These are phyloP conservation scores for Drosophila erecta DNA, from an alignment of 1,140 invertebrate genomes.

Conservation along the genomic window DNA sequence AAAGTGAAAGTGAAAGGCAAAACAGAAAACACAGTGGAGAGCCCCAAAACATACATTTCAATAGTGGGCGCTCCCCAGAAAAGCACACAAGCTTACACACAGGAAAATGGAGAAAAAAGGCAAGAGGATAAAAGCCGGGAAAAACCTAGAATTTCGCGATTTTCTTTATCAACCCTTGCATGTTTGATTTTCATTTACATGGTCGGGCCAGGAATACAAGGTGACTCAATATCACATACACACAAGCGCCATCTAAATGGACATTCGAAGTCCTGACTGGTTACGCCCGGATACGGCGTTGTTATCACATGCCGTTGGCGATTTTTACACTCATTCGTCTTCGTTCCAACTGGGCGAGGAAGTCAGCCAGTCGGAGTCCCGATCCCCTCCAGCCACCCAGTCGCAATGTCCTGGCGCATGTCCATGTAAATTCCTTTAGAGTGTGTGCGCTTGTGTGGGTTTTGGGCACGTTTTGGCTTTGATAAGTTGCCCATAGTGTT, in stretches of 20 bases:
- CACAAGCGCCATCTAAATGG: slow-evolving; percentile 60
- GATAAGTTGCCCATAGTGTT: slow-evolving; percentile 61
- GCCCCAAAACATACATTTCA: slow-evolving; percentile 77
- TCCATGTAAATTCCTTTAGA: slow-evolving; percentile 70
- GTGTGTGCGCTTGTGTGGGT: slow-evolving; percentile 48
- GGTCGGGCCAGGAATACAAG: slow-evolving; percentile 77
- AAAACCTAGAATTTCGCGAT: slow-evolving; percentile 70
- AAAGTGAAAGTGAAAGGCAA: slow-evolving; percentile 32
- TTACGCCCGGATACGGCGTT: slow-evolving; percentile 56
- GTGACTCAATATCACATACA: slow-evolving; percentile 67
- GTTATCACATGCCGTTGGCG: slow-evolving; percentile 80
- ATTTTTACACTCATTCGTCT: slow-evolving; percentile 83
- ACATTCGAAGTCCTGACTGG: slow-evolving; percentile 75
- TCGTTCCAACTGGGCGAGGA: slow-evolving; percentile 79
- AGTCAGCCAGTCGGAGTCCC: slow-evolving; percentile 43
- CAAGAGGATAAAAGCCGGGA: slow-evolving; percentile 18
- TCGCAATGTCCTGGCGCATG: slow-evolving; percentile 11
- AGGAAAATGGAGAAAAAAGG: neutral
- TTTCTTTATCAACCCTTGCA: slow-evolving; percentile 84
- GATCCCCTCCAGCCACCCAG: neutral
- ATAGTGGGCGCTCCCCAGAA: slow-evolving; percentile 66
- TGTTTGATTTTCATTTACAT: slow-evolving; percentile 85
- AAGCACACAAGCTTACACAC: neutral
- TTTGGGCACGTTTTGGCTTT: slow-evolving; percentile 82
- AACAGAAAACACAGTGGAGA: slow-evolving; percentile 35